phyloP scores from a whole-genome alignment of 2,113 vertebrate genomes.

The Anguilla rostrata region DNA sequence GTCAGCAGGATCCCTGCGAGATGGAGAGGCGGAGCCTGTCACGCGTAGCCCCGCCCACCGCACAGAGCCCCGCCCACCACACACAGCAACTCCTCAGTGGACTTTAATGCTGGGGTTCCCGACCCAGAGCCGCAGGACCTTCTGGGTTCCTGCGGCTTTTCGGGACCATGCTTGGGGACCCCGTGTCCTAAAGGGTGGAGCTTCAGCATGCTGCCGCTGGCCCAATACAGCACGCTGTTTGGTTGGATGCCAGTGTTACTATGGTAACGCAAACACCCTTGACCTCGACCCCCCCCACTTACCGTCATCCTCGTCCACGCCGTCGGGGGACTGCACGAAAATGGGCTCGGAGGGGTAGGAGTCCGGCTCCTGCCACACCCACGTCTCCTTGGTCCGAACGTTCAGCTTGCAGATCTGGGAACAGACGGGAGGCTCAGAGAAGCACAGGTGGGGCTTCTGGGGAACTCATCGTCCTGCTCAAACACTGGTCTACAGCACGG shows the following conservation, averaged over 20 bases:
- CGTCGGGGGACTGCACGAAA: conserved; percentile 86
- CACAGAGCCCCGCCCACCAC: neutral
- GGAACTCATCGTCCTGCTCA: neutral
- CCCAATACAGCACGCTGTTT: too few species aligned
- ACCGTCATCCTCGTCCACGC: conserved; percentile 93
- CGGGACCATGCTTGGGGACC: too few species aligned
- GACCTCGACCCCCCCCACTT: conserved; percentile 33
- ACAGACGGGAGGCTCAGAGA: neutral
- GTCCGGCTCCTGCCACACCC: conserved; percentile 94
- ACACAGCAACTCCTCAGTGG: too few species aligned
- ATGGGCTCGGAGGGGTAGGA: conserved; percentile 92
- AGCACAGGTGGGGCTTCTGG: neutral
- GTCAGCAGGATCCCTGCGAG: conserved; percentile 85
- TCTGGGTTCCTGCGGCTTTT: neutral
- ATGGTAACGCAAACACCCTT: neutral
- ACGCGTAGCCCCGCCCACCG: neutral
- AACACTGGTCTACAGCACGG: too few species aligned
- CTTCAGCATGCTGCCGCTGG: too few species aligned
- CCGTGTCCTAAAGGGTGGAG: too few species aligned
- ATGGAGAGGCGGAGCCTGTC: conserved; percentile 15
- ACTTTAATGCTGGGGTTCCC: too few species aligned
- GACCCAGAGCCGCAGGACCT: neutral
- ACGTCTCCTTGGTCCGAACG: conserved; percentile 91
- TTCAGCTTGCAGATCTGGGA: conserved; percentile 90
- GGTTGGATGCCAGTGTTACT: too few species aligned